Conservation (phyloP, 2,113 vertebrate species). For the Sinocyclocheilus grahami region DNA sequence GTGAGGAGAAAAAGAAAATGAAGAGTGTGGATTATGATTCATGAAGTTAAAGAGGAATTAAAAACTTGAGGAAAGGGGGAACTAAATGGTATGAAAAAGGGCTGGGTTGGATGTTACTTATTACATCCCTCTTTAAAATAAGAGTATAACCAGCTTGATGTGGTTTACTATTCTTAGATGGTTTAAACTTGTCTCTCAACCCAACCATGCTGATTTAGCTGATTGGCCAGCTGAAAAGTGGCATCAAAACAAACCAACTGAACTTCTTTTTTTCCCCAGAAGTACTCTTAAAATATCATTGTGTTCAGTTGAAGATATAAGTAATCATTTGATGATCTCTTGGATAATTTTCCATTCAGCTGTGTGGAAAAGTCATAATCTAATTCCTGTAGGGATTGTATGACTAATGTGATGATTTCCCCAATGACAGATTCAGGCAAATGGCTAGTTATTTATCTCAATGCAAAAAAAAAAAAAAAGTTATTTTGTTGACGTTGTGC, state of each 20-base stretch:
- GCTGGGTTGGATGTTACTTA: neutral
- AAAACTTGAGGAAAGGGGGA: neutral
- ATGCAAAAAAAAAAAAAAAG: neutral
- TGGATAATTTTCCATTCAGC: neutral
- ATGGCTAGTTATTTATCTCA: neutral
- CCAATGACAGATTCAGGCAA: neutral
- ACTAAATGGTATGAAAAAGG: neutral
- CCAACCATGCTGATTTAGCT: neutral
- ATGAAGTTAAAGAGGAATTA: neutral
- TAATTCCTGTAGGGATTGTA: neutral
- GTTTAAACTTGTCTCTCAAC: neutral
- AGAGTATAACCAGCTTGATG: neutral
- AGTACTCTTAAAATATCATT: slow-evolving; percentile 8
- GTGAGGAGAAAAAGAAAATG: too few relatives aligned
- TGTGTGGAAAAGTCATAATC: neutral
- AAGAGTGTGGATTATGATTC: neutral
- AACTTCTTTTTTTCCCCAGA: neutral
- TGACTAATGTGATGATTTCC: neutral
- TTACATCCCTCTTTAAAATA: neutral
- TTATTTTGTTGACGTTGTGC: too few relatives aligned
- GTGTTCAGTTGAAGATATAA: neutral
- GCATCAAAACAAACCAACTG: neutral
- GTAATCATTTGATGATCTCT: neutral
- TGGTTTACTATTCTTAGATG: neutral
- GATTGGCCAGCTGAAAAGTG: neutral